Base-by-base conservation (phyloP, 2,113 vertebrate species). In the Caracal caracal region DNA sequence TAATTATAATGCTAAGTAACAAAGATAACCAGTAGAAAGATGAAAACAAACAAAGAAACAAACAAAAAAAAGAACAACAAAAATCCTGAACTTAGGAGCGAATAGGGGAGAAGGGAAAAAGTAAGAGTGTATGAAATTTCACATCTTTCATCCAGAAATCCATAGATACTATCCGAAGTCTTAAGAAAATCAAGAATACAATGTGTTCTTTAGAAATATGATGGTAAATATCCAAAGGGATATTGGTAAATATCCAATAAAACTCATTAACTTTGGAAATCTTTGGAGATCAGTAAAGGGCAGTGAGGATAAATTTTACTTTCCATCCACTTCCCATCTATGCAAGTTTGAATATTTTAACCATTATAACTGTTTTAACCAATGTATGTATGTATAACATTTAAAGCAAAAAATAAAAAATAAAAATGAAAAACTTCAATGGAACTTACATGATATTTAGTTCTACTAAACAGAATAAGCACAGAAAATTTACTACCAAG, bases 201-300 rank as follows among this genome's bases (percentile, higher is more conserved):
- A 43, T 35, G 66, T 56, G 33, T 66, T 49, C 79, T 66, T 91
- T 93, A 59, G 53, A 83, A 80, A 87, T 82, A 70, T 15, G 16
- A 49, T 84, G 26, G 59, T 49, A 81, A 93, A 71, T 95, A 68
- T 61, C n/a, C 68, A 20, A 91, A 78, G 53, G 68, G 15, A 26
- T 63, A 75, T 43, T 43, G 43, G 43, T 43, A 43, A 43, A 9
- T 43, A 43, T 43, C 12, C 22, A 83, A n/a, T 81, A 87, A 24
- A 87, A 88, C 56, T 89, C 43, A 94, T 90, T 94, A 11, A 33
- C 16, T 94, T 89, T 92, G 33, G 68, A 95, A 88, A 35, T 13
- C 11, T 85, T 81, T 86, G 28, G 49, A n/a, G 3, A 90, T 90
- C 61, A 93, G 47, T 28, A 79, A 51, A 89, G 28, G 35, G 13